phyloP scores from a whole-genome alignment of 1,140 invertebrate species.

The Solen grandis region DNA sequence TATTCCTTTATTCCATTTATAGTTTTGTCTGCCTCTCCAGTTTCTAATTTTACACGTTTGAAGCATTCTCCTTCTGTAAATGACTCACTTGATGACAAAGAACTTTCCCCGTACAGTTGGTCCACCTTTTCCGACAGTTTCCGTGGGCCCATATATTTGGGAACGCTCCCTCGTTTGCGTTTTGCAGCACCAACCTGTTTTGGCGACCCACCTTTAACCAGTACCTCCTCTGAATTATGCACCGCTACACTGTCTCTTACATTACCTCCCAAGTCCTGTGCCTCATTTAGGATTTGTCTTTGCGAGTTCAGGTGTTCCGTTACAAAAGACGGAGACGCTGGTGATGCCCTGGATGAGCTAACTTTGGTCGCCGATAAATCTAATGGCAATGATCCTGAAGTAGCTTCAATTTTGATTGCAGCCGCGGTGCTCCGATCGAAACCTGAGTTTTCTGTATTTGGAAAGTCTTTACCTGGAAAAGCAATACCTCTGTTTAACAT shows the following conservation, averaged over 20 bases:
- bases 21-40: neutral
- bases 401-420: neutral
- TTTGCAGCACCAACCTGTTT: slow-evolving; percentile 28
- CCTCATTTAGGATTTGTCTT: neutral
- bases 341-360: neutral
- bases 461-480: neutral
- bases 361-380: neutral
- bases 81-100: too few relatives aligned
- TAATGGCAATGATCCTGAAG: neutral
- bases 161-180: slow-evolving; percentile 34
- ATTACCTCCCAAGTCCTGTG: neutral
- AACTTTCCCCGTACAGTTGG: neutral
- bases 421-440: neutral
- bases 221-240: neutral
- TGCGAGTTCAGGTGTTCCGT: neutral
- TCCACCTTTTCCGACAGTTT: neutral
- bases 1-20: neutral
- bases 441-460: neutral
- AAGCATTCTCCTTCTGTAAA: neutral
- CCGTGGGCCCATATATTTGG: neutral
- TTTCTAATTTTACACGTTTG: neutral
- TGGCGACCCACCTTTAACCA: neutral
- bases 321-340: too few relatives aligned
- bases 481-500: neutral
- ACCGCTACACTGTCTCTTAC: too few relatives aligned